Base-by-base conservation (phyloP, 2,888 invertebrate species). In the Papilio demoleus region DNA sequence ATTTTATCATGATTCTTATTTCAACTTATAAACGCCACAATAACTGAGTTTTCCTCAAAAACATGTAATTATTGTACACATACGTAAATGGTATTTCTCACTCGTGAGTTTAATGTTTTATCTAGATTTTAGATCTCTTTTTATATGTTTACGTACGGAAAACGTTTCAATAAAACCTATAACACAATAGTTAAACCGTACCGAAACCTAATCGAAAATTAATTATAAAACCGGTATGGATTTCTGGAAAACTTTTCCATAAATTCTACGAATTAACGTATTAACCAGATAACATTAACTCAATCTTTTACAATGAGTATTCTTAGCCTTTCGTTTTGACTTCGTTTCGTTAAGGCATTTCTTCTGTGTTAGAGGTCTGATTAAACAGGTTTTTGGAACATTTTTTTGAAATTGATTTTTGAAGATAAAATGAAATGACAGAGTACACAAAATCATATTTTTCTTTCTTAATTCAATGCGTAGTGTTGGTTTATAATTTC, bases 21-120 rank as follows among this genome's bases (percentile, higher is more conserved):
- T 31, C n/a, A 27, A 9, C n/a, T 53, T 27, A 8, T 6, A 27
- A n/a, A 14, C 8, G 31, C 53, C 27, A 53, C 12, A 53, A 27
- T 3, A 53, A 53, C 53, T 31, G 27, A 31, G 27, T 53, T 53
- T 53, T 53, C 53, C 53, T 53, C 53, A 27, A 27, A 53, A 53
- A 53, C 53, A 53, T 53, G 31, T 53, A 27, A 53, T 53, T 31
- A 53, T 27, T n/a, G 9, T n/a, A 12, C n/a, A 27, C 53, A 53
- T 14, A 53, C n/a, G n/a, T 53, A 53, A 53, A 27, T 53, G 27
- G 27, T 53, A 53, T 31, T 53, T 31, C 27, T 53, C 31, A 53
- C n/a, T 53, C 53, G 31, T 53, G 27, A 53, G 31, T 53, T 53
- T 31, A 27, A 27, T 31, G 17, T 53, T 31, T 27, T 53, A 53